Conservation (phyloP, 2,797 vertebrate species). For the Sebastes umbrosus region DNA sequence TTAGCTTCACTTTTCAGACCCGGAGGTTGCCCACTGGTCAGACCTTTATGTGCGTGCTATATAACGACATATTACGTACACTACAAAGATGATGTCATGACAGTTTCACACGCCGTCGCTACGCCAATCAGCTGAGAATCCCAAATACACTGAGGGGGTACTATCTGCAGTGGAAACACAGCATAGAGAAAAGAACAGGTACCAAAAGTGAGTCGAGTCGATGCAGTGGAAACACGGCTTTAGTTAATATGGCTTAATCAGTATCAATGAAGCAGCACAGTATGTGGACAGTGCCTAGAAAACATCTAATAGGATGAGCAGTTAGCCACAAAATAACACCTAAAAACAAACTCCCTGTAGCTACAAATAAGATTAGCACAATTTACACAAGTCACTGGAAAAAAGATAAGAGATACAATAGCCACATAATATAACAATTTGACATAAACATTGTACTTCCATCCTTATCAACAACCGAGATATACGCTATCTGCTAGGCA, state of each 20-base stretch:
- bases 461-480: not conserved
- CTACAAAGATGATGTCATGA: too few relatives aligned
- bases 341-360: not conserved
- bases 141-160: too few relatives aligned
- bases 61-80: too few relatives aligned
- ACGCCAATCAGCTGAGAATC: too few relatives aligned
- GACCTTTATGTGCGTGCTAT: too few relatives aligned
- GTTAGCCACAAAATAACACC: not conserved
- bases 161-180: too few relatives aligned
- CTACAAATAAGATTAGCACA: not conserved
- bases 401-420: not conserved
- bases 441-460: not conserved
- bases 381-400: not conserved
- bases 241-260: not conserved
- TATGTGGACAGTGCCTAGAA: not conserved
- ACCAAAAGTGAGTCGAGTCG: too few relatives aligned
- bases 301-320: not conserved
- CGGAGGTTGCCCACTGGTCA: too few relatives aligned
- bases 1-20: too few relatives aligned
- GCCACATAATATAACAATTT: not conserved
- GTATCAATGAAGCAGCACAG: not conserved
- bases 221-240: too few relatives aligned
- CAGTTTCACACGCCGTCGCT: too few relatives aligned
- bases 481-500: not conserved
- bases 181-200: too few relatives aligned